Evolutionary conservation across 1,140 invertebrate species (phyloP), one percentile per base, ranked within the genome.

Genomic region (Formica exsecta): DNA sequence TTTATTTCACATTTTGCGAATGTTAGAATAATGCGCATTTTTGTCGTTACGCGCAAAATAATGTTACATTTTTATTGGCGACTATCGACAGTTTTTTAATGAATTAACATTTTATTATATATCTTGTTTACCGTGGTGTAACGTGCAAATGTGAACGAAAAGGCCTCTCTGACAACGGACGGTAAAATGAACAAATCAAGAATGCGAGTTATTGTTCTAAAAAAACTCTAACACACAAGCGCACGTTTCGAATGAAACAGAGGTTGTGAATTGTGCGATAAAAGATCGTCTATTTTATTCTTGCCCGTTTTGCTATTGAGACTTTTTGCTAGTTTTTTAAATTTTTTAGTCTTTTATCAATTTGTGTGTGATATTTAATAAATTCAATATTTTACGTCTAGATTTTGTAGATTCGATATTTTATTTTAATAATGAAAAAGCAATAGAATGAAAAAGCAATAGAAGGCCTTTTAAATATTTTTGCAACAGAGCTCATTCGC

Each of bases 141-240:
- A 32, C 16, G 44, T 74, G 70, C 25, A 76, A 57, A 79, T 81
- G 61, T 66, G 66, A 73, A 77, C 29, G 32, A 61, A 57, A 80
- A 65, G 22, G 25, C 85, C 80, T 74, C 77, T 74, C 59, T 32
- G n/a, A 75, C 57, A 62, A 44, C 61, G 38, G n/a, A 73, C 44
- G 6, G 68, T 11, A n/a, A 70, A 19, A 19, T 38, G 11, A 38
- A 74, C 16, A 57, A 38, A 77, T 32, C 25, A 32, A 64, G 25
- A 29, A 29, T 64, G 29, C 25, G 25, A 48, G 2, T 65, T 77
- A 64, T 44, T 64, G 22, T 41, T 75, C n/a, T 11, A 2, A 61
- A 41, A 75, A 75, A 41, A 16, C 1, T 19, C n/a, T 61, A 41
- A 38, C 57, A 32, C 16, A 25, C 13, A 0, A 57, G n/a, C 36